These are phyloP conservation scores for Vidua macroura DNA, from an alignment of 2,113 vertebrate species.

Conservation along the genomic window DNA sequence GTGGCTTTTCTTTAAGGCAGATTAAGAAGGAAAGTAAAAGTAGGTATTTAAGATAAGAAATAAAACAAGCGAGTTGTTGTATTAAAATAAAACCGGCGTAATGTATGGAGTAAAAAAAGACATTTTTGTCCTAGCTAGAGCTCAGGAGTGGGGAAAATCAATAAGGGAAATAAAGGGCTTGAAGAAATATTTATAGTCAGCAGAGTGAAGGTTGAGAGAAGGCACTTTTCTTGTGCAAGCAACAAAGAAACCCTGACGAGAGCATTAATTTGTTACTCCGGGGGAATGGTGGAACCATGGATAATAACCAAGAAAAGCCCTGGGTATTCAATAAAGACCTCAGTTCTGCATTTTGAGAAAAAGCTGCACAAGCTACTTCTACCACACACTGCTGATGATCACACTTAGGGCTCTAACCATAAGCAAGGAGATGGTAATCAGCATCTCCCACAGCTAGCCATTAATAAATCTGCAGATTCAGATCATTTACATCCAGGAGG, in stretches of 20 bases:
- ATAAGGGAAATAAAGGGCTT: not conserved
- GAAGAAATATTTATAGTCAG: constrained; percentile 49
- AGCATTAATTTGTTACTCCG: constrained; percentile 43
- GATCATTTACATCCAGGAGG: constrained; percentile 52
- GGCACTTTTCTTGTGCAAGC: not conserved
- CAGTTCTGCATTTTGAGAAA: constrained; percentile 36
- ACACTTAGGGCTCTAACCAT: constrained; percentile 50
- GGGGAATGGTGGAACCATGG: constrained; percentile 11
- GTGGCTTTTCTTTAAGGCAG: not conserved
- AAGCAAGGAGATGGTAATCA: constrained; percentile 66
- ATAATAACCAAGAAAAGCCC: constrained; percentile 36
- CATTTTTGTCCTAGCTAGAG: not conserved
- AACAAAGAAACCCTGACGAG: constrained; percentile 36
- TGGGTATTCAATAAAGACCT: constrained; percentile 22
- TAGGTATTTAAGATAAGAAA: constrained; percentile 43
- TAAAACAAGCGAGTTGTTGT: not conserved
- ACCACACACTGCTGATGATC: constrained; percentile 56
- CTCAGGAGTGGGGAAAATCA: constrained; percentile 9
- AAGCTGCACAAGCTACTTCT: constrained; percentile 63
- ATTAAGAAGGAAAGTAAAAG: constrained; percentile 30
- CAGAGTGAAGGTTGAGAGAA: constrained; percentile 27
- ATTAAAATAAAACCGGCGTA: not conserved
- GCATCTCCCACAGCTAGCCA: constrained; percentile 67
- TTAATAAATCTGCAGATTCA: constrained; percentile 68
- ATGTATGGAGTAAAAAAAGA: not conserved